These are phyloP conservation scores for Leptobrachium ailaonicum DNA, from an alignment of 2,113 vertebrate species.

Conservation along the genomic window DNA sequence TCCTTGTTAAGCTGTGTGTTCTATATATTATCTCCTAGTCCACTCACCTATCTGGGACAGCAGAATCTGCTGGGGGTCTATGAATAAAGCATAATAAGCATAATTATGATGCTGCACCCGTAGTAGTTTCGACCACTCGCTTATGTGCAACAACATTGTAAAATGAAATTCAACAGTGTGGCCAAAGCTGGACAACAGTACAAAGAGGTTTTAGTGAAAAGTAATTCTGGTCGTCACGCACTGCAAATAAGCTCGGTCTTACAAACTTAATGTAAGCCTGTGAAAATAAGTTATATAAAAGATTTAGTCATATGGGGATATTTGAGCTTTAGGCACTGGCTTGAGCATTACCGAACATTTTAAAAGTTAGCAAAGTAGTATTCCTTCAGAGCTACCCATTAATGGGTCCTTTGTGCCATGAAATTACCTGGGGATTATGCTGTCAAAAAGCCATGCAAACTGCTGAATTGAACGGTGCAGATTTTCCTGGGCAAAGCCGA, in stretches of 20 bases:
- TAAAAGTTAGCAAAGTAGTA: not conserved
- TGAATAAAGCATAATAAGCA: too few relatives aligned
- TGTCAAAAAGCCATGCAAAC: conserved; percentile 21
- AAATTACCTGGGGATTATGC: conserved; percentile 21
- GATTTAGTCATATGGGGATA: not conserved
- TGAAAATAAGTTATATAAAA: conserved; percentile 5
- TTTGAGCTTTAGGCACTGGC: not conserved
- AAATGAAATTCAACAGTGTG: too few relatives aligned
- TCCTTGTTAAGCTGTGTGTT: too few relatives aligned
- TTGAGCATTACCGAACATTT: not conserved
- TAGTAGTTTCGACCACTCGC: too few relatives aligned
- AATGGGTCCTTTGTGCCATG: conserved; percentile 10
- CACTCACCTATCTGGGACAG: too few relatives aligned
- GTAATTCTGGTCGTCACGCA: too few relatives aligned
- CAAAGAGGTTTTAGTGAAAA: too few relatives aligned
- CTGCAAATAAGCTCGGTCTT: not conserved
- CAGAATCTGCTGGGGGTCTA: too few relatives aligned
- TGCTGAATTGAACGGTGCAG: conserved; percentile 14
- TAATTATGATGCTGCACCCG: too few relatives aligned
- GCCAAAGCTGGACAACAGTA: too few relatives aligned
- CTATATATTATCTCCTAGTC: too few relatives aligned
- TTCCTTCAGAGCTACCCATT: not conserved
- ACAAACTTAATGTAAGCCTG: not conserved
- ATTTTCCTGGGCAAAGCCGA: conserved; percentile 25
- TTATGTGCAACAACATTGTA: too few relatives aligned